These are phyloP conservation scores for Percopsis omiscomaycus DNA, from an alignment of 2,797 vertebrate genomes.

Conservation along the genomic window DNA sequence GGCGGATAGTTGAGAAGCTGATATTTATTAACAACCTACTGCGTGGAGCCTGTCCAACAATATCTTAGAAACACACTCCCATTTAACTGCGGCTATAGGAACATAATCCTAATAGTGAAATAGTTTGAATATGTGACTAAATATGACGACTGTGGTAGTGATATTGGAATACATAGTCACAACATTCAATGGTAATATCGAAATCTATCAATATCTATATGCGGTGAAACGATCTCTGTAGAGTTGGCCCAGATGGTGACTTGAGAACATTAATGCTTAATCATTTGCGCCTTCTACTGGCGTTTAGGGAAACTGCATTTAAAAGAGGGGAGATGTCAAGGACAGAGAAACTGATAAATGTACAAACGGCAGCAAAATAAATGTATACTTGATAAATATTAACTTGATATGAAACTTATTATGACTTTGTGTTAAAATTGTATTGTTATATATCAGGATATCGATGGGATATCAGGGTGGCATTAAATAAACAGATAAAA, in stretches of 20 bases:
- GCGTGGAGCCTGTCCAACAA: too few species aligned
- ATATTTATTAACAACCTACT: too few species aligned
- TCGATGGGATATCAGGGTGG: too few species aligned
- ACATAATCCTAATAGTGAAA: too few species aligned
- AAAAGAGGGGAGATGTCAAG: not conserved
- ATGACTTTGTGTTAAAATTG: too few species aligned
- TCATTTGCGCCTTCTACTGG: constrained; percentile 95
- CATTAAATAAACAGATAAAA: too few species aligned
- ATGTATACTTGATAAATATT: not conserved
- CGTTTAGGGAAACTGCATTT: constrained; percentile 73
- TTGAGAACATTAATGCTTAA: constrained; percentile 78
- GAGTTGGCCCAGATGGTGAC: constrained; percentile 41
- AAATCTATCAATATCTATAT: constrained; percentile 5
- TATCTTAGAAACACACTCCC: too few species aligned
- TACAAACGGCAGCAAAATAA: not conserved
- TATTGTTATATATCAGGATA: too few species aligned
- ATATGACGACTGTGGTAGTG: not conserved
- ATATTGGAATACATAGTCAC: constrained; percentile 1
- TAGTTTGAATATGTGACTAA: too few species aligned
- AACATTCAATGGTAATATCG: not conserved
- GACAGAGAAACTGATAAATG: not conserved
- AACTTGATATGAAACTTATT: not conserved
- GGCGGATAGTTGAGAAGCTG: too few species aligned
- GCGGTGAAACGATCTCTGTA: constrained; percentile 4
- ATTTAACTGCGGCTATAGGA: too few species aligned